phyloP scores from a whole-genome alignment of 2,888 invertebrate genomes.

The Tupiocoris notatus region DNA sequence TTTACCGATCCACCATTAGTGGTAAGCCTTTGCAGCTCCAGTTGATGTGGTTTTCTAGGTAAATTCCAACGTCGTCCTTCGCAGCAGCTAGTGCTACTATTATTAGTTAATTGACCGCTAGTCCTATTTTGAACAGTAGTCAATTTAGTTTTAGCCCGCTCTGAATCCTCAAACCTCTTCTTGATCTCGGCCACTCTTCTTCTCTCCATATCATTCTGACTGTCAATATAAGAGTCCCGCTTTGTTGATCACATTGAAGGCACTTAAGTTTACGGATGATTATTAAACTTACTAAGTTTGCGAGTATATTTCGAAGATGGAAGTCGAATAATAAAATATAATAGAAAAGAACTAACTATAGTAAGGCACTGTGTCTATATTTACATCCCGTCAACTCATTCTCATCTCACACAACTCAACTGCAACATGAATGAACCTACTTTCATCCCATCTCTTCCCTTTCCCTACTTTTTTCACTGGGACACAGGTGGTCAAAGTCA shows the following conservation, averaged over 20 bases:
- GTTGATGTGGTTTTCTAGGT: neutral
- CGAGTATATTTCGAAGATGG: neutral
- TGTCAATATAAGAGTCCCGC: neutral
- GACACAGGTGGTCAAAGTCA: too few relatives aligned
- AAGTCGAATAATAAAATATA: neutral
- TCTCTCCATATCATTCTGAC: conserved; percentile 49
- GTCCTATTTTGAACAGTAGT: neutral
- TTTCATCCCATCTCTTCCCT: too few relatives aligned
- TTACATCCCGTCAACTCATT: neutral
- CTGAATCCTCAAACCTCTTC: conserved; percentile 50
- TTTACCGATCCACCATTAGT: neutral
- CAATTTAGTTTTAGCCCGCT: conserved; percentile 18
- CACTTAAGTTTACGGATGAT: conserved; percentile 1
- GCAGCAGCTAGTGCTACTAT: neutral
- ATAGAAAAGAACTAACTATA: neutral
- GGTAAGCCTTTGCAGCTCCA: neutral
- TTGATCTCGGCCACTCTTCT: conserved; percentile 50
- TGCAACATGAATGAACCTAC: too few relatives aligned
- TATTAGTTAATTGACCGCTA: neutral
- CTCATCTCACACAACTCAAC: neutral
- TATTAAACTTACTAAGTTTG: neutral
- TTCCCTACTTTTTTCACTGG: too few relatives aligned
- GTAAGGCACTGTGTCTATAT: neutral
- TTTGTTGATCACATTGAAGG: neutral
- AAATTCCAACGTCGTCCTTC: neutral